These are phyloP conservation scores for Oligia strigilis DNA, from an alignment of 2,888 invertebrate genomes.

Conservation along the genomic window DNA sequence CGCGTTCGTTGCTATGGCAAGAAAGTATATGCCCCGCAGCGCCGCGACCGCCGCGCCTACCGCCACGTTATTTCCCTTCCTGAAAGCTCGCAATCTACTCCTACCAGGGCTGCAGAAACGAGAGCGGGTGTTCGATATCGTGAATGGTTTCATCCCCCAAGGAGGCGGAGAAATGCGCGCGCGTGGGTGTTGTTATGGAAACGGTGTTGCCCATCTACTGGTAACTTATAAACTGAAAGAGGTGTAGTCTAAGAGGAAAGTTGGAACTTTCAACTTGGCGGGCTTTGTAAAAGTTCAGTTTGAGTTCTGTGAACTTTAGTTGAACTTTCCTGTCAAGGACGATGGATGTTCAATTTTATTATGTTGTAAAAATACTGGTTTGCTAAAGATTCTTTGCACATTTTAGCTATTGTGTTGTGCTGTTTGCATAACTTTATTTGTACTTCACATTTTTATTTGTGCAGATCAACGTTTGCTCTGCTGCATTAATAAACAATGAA, in stretches of 20 bases:
- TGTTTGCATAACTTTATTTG: not conserved
- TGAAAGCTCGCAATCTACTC: conserved; percentile 92
- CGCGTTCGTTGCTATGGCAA: conserved; percentile 64
- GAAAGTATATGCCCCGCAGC: conserved; percentile 72
- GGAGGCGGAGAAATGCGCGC: conserved; percentile 84
- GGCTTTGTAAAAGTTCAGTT: conserved; percentile 17
- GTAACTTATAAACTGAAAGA: conserved; percentile 76
- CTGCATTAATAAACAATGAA: not conserved
- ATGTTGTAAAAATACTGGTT: not conserved
- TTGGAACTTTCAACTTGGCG: conserved; percentile 29
- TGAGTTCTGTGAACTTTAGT: conserved; percentile 40
- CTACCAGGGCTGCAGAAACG: conserved; percentile 88
- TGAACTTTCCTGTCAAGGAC: conserved; percentile 11
- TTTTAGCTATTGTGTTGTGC: not conserved
- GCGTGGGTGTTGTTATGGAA: conserved; percentile 87
- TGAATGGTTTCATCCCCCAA: conserved; percentile 77
- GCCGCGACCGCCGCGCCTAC: conserved; percentile 62
- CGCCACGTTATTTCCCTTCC: conserved; percentile 87
- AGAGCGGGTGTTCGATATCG: conserved; percentile 71
- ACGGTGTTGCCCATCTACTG: conserved; percentile 83
- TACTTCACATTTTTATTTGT: not conserved
- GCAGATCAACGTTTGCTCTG: not conserved
- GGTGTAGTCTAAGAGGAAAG: conserved; percentile 61
- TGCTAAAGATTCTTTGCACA: not conserved
- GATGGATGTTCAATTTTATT: not conserved